Percentiles rank a stretch among this genome's conserved stretches.
Evolutionary conservation across 1,140 invertebrate species (phyloP).

Genomic region (Trichogramma pretiosum): DNA sequence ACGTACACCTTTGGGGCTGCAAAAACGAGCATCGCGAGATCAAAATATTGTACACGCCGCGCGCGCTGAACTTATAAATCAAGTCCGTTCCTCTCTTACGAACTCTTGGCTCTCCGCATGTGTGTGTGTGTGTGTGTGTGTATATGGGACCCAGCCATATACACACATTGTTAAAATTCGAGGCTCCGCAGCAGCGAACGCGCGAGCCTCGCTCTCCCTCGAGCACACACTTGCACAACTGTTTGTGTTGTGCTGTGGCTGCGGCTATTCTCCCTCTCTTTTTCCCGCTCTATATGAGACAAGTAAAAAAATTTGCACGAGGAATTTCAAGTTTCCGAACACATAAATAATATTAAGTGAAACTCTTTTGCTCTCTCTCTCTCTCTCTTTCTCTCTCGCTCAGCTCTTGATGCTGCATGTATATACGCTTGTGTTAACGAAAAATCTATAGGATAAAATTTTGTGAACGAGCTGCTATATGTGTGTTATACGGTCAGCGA

Average conservation of each 20-base stretch:
- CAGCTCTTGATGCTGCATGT: too few species aligned
- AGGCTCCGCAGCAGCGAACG: too few species aligned
- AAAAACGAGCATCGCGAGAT: constrained; percentile 30
- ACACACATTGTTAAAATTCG: constrained; percentile 24
- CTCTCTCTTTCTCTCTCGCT: background rate
- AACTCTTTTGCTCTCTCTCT: background rate
- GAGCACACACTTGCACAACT: too few species aligned
- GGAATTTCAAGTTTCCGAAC: constrained; percentile 15
- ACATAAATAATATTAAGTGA: constrained; percentile 4
- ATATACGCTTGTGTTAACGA: too few species aligned
- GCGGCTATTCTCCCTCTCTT: too few species aligned
- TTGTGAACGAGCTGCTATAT: too few species aligned
- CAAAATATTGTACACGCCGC: constrained; percentile 33
- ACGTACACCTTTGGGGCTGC: constrained; percentile 19
- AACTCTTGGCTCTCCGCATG: too few species aligned
- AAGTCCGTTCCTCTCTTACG: constrained; percentile 21
- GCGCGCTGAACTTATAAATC: constrained; percentile 37
- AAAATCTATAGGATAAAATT: too few species aligned
- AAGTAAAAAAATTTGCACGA: constrained; percentile 8
- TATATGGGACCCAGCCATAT: too few species aligned
- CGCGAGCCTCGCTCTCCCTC: constrained; percentile 3
- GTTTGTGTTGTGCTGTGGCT: too few species aligned
- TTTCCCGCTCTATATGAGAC: background rate
- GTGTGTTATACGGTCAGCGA: too few species aligned
- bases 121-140: too few species aligned